These are phyloP conservation scores for Gallinago media DNA, from an alignment of 2,113 vertebrate species.

Conservation along the genomic window DNA sequence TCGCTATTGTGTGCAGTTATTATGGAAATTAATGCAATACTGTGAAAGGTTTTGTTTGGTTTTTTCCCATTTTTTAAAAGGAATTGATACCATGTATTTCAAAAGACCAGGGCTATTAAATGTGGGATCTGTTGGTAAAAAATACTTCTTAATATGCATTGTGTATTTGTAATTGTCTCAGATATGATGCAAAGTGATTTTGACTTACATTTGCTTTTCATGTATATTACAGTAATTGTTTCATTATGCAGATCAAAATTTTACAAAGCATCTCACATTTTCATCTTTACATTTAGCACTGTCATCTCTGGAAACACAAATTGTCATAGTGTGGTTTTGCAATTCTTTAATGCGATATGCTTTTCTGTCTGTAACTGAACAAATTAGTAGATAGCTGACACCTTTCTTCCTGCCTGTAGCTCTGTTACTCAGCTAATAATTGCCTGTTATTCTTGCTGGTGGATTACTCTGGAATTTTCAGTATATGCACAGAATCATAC, in stretches of 20 bases:
- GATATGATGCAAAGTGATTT: not conserved
- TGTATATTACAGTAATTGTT: not conserved
- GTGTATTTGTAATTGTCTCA: not conserved
- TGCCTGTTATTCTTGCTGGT: not conserved
- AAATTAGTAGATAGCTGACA: not conserved
- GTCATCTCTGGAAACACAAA: not conserved
- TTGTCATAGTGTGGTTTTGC: not conserved
- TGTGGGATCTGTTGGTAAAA: not conserved
- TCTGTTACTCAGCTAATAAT: not conserved
- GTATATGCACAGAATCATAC: not conserved
- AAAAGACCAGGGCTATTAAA: not conserved
- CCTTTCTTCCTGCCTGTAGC: not conserved
- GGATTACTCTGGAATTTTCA: not conserved
- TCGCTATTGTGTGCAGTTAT: not conserved
- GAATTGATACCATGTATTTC: not conserved
- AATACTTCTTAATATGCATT: not conserved
- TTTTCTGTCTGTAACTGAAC: not conserved
- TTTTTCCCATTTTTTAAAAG: fast-evolving
- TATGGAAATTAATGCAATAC: not conserved
- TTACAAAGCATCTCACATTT: not conserved
- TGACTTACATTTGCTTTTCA: not conserved
- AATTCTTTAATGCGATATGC: not conserved
- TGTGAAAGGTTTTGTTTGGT: not conserved
- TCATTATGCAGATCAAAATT: not conserved
- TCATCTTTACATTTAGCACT: not conserved